Conservation (phyloP, 2,888 invertebrate species). For the Chrysolina haemoptera region DNA sequence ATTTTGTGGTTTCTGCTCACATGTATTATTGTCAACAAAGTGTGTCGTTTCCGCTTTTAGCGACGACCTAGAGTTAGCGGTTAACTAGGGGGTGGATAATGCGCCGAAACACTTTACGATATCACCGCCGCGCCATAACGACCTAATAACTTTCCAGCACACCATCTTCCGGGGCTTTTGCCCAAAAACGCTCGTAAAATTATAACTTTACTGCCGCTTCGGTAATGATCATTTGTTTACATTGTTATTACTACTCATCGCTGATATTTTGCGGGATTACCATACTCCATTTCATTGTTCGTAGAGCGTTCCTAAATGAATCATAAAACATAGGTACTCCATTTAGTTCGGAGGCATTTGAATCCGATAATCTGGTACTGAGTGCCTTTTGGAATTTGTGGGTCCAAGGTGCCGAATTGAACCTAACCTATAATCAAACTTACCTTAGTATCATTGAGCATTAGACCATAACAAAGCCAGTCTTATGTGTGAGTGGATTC, state of each 20-base stretch:
- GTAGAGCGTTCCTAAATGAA: background rate
- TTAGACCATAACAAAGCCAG: too few species aligned
- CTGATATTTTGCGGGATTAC: slow-evolving; percentile 15
- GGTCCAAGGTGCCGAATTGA: too few species aligned
- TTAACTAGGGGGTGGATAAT: slow-evolving; percentile 60
- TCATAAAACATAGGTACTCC: too few species aligned
- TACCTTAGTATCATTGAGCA: too few species aligned
- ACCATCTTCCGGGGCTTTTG: slow-evolving; percentile 48
- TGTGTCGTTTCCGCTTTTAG: slow-evolving; percentile 32
- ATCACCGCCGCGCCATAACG: slow-evolving; percentile 59
- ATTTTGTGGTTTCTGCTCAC: slow-evolving; percentile 19
- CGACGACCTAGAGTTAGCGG: slow-evolving; percentile 49
- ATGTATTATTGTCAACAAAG: slow-evolving; percentile 19
- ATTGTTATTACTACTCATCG: slow-evolving; percentile 41
- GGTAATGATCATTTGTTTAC: slow-evolving; percentile 48
- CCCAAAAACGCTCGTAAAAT: slow-evolving; percentile 54
- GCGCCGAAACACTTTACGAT: slow-evolving; percentile 64
- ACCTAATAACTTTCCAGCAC: slow-evolving; percentile 60
- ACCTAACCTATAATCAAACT: too few species aligned
- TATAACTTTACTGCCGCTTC: slow-evolving; percentile 44
- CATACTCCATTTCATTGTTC: background rate
- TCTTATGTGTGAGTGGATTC: too few species aligned
- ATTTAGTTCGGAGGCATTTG: too few species aligned
- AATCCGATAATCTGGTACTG: too few species aligned
- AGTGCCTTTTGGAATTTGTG: too few species aligned